Evolutionary conservation across 2,113 vertebrate genomes (phyloP).

Genomic region (Sceloporus undulatus): DNA sequence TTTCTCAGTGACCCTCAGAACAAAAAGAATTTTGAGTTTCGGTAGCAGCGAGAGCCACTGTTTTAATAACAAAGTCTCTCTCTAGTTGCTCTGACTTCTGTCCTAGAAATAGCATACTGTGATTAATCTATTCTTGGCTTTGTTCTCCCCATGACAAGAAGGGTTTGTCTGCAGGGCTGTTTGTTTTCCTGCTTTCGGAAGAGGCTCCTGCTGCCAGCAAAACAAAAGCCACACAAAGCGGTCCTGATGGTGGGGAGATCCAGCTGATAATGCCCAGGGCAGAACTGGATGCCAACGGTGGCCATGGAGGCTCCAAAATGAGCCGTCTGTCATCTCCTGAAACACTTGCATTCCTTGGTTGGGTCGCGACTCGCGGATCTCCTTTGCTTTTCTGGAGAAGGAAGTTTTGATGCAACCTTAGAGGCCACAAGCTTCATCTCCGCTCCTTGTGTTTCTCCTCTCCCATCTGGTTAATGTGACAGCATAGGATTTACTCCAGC

Average conservation of each 20-base stretch:
- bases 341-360: slow-evolving; percentile 33
- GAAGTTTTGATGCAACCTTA: slow-evolving; percentile 62
- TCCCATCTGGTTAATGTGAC: no score
- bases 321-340: slow-evolving; percentile 30
- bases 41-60: slow-evolving; percentile 44
- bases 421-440: slow-evolving; percentile 67
- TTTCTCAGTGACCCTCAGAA: slow-evolving; percentile 52
- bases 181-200: slow-evolving; percentile 53
- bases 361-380: slow-evolving; percentile 43
- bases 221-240: slow-evolving; percentile 54
- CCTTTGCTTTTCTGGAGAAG: slow-evolving; percentile 63
- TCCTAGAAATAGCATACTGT: slow-evolving; percentile 65
- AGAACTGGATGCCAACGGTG: slow-evolving; percentile 24
- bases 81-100: slow-evolving; percentile 50
- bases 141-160: slow-evolving; percentile 55
- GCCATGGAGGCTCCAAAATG: not conserved
- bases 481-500: slow-evolving; percentile 52
- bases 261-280: slow-evolving; percentile 38
- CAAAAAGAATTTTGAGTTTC: slow-evolving; percentile 50
- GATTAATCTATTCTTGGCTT: slow-evolving; percentile 69
- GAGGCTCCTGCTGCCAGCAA: slow-evolving; percentile 49
- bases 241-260: slow-evolving; percentile 60
- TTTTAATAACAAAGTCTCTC: slow-evolving; percentile 63
- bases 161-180: slow-evolving; percentile 49
- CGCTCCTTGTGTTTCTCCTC: slow-evolving; percentile 50